phyloP scores from a whole-genome alignment of 2,888 invertebrate species.

The Meiosimyza platycephala region DNA sequence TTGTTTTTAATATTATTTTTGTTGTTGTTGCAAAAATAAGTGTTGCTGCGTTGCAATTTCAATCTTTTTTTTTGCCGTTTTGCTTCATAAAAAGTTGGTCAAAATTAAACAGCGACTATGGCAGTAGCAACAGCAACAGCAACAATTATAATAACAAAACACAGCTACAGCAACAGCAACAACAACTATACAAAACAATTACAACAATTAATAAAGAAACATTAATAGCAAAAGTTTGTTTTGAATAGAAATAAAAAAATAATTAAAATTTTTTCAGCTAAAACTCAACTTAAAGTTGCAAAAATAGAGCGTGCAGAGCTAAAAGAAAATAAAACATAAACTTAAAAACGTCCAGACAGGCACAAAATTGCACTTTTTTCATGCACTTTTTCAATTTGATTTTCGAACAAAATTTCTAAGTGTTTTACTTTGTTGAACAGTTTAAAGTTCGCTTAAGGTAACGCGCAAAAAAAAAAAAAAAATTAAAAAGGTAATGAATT shows the following conservation, averaged over 20 bases:
- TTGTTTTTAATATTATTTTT: not conserved
- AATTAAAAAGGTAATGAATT: no score
- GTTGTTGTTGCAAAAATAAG: conserved; percentile 12
- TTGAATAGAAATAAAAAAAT: conserved; percentile 16
- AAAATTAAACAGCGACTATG: conserved; percentile 37
- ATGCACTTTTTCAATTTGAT: no score
- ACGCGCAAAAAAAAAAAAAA: no score
- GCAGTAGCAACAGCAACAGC: conserved; percentile 34
- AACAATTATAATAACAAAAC: conserved; percentile 29
- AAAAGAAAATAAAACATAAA: not conserved
- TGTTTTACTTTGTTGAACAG: no score
- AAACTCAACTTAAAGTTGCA: conserved; percentile 7
- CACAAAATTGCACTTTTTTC: not conserved
- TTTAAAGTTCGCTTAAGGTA: no score
- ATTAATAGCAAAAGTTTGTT: conserved; percentile 58
- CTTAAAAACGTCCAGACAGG: not conserved
- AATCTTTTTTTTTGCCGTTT: conserved; percentile 15
- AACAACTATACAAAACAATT: conserved; percentile 52
- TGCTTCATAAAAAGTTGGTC: conserved; percentile 25
- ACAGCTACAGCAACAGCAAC: conserved; percentile 33
- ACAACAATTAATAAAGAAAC: conserved; percentile 61
- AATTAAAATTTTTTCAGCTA: not conserved
- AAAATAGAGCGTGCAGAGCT: not conserved
- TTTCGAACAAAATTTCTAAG: no score
- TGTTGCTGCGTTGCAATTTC: conserved; percentile 22